Base-by-base conservation (phyloP, 2,888 invertebrate genomes). In the Meta bourneti region DNA sequence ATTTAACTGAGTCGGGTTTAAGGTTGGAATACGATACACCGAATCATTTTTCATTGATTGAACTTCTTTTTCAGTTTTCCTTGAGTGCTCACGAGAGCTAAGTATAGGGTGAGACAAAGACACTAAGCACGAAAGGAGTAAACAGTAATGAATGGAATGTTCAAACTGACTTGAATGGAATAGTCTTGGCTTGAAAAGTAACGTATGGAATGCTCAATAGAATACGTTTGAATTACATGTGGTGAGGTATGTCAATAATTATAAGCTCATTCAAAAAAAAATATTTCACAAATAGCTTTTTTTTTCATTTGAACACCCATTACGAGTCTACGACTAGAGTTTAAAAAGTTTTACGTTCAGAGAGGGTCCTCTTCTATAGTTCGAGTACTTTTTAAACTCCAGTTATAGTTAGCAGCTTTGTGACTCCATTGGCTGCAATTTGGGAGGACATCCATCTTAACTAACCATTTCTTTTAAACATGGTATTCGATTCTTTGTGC, bases 251-350 rank as follows among this genome's bases (percentile, higher is more conserved):
- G 90, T 90, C 78, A 72, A 52, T 81, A 90, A 90, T 80, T 90
- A 90, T 90, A 90, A 90, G 90, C 90, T 90, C 90, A 90, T 90
- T 75, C 80, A 79, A 90, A 90, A 85, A 90, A 86, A 71, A 79
- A 71, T 74, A 75, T 51, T 75, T 81, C 69, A 88, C 81, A 88
- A 75, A 80, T 54, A 88, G 80, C 75, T 20, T 78, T n/a, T 86
- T n/a, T 75, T 48, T 34, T 16, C 70, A 79, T 79, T 52, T 61
- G 61, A 79, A 80, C 52, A 86, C 48, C 9, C 74, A 61, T 8
- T 9, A 61, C 61, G 16, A 7, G 16, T 84, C 51, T 70, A 72
- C 79, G 71, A 87, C 19, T 48, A 87, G 87, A 87, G 87, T 79
- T 87, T 72, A 51, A 19, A 79, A 87, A 78, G 48, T 19, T 78